Evolutionary conservation across 2,888 invertebrate genomes (phyloP).

Genomic region (Synergus japonicus): DNA sequence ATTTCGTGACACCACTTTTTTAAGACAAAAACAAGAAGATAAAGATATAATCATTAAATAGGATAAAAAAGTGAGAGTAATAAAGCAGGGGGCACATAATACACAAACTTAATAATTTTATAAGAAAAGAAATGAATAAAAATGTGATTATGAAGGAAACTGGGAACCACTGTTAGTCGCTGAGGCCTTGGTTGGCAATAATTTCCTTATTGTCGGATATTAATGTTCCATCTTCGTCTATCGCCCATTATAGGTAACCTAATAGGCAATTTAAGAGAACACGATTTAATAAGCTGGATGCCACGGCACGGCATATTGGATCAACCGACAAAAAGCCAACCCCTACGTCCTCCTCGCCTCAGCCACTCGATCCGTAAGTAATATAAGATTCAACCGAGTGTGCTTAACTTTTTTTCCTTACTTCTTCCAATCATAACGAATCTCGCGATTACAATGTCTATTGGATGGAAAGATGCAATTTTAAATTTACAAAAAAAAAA

Average conservation of each 20-base stretch:
- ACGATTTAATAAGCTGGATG: conserved; percentile 58
- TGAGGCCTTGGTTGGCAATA: conserved; percentile 48
- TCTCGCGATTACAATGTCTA: neutral
- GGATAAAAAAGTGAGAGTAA: too few species aligned
- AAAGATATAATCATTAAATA: too few species aligned
- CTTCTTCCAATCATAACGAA: conserved; percentile 16
- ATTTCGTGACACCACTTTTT: too few species aligned
- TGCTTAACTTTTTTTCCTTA: conserved; percentile 27
- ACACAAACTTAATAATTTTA: too few species aligned
- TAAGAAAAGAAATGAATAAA: neutral
- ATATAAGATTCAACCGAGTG: conserved; percentile 33
- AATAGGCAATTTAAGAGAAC: conserved; percentile 63
- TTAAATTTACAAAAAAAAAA: neutral
- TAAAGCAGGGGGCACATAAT: too few species aligned
- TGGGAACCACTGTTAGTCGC: conserved; percentile 45
- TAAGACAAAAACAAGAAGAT: too few species aligned
- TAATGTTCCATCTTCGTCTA: conserved; percentile 53
- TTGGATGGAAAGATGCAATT: conserved; percentile 17
- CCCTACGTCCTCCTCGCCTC: conserved; percentile 38
- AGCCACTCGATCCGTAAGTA: conserved; percentile 34
- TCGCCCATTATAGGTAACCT: conserved; percentile 55
- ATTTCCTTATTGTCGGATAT: conserved; percentile 60
- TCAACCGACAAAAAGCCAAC: conserved; percentile 48
- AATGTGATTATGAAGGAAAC: neutral
- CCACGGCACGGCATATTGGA: conserved; percentile 45